Conservation (phyloP, 92 coral and sea anemone genomes). For the Paramuricea clavata region DNA sequence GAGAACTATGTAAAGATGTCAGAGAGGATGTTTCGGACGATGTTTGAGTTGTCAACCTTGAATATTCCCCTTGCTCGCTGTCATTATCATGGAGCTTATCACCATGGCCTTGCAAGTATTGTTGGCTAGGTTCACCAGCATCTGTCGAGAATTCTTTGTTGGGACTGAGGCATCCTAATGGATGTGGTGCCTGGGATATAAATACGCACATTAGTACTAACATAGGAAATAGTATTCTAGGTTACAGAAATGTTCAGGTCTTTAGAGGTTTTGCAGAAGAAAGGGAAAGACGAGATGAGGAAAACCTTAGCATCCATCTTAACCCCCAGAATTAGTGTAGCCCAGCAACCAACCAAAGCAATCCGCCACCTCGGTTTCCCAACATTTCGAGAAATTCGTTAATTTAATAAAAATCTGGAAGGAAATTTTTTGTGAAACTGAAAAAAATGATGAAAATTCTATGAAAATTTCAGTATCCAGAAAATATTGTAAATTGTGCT, state of each 20-base stretch:
- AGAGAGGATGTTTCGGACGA: background rate
- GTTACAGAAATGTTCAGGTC: background rate
- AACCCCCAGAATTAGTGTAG: too few species aligned
- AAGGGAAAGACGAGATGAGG: too few species aligned
- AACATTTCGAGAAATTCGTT: too few species aligned
- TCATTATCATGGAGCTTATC: background rate
- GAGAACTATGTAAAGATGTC: background rate
- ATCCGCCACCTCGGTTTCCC: too few species aligned
- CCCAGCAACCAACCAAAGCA: too few species aligned
- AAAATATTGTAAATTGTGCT: too few species aligned
- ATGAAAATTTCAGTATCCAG: too few species aligned
- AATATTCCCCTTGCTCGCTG: background rate
- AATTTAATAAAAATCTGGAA: too few species aligned
- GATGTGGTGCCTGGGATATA: background rate
- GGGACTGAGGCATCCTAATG: constrained; percentile 14
- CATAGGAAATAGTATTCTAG: background rate
- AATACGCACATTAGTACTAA: background rate
- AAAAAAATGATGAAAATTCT: too few species aligned
- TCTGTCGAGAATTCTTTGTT: background rate
- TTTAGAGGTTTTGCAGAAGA: too few species aligned
- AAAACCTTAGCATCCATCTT: too few species aligned
- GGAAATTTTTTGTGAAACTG: too few species aligned
- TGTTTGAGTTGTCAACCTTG: background rate
- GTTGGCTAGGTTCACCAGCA: background rate
- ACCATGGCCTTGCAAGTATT: background rate